Percentiles rank a stretch among this genome's conserved stretches.
These are phyloP conservation scores for Hippocampus abdominalis DNA, from an alignment of 2,113 vertebrate genomes.

Conservation along the genomic window DNA sequence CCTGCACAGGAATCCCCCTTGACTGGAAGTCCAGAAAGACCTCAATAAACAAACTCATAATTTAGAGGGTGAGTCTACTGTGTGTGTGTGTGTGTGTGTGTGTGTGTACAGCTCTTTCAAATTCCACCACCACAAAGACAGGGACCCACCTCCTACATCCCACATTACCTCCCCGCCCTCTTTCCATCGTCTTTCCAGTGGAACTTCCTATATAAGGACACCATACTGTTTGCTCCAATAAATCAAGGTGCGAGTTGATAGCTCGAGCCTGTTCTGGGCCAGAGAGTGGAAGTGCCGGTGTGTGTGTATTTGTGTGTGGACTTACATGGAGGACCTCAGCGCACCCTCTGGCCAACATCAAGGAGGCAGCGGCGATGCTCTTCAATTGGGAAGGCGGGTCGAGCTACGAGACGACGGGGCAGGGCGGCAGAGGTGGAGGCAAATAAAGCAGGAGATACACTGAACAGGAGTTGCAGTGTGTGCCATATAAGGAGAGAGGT, in stretches of 20 bases:
- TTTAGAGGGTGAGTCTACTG: conserved; percentile 11
- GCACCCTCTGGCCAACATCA: conserved; percentile 49
- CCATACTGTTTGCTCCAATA: conserved; percentile 62
- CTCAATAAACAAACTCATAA: conserved; percentile 14
- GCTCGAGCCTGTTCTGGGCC: conserved; percentile 40
- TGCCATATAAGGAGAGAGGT: conserved; percentile 80
- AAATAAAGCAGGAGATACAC: conserved; percentile 45
- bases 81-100: conserved; percentile 15
- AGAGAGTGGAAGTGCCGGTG: conserved; percentile 17
- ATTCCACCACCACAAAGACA: conserved; percentile 41
- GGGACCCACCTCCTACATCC: conserved; percentile 17
- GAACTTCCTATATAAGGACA: conserved; percentile 81
- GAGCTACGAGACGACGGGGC: conserved; percentile 17
- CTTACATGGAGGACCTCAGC: conserved; percentile 27
- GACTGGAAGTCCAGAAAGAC: conserved; percentile 34
- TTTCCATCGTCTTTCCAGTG: conserved; percentile 54
- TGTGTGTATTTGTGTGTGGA: conserved; percentile 18
- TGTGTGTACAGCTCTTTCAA: conserved; percentile 8
- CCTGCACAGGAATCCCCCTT: conserved; percentile 56
- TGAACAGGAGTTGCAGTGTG: conserved; percentile 59
- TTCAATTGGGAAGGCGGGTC: conserved; percentile 6
- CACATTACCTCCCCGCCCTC: conserved; percentile 30
- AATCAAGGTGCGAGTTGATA: conserved; percentile 60
- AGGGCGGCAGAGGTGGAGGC: conserved; percentile 26
- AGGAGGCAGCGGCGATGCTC: conserved; percentile 8